Evolutionary conservation across 1,140 invertebrate species (phyloP).

Genomic region (Laupala kohalensis): DNA sequence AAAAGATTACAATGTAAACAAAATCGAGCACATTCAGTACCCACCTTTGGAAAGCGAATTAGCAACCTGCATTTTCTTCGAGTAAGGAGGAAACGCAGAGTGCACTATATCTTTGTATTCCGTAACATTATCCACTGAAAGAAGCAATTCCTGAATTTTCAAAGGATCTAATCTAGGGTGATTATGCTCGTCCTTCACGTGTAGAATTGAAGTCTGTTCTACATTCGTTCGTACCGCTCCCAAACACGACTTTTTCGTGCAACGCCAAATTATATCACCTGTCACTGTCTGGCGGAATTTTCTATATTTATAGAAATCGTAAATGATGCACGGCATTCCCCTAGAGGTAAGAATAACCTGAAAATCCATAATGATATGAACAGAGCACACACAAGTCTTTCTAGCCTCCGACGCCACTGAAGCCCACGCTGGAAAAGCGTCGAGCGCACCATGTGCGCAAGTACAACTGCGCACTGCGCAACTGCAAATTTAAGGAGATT

Average conservation of each 20-base stretch:
- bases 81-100: not conserved
- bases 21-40: no score
- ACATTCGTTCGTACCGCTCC: constrained; percentile 1
- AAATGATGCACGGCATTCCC: constrained; percentile 3
- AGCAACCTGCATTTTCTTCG: not conserved
- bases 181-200: constrained; percentile 1
- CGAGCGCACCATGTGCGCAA: not conserved
- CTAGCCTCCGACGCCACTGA: not conserved
- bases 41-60: not conserved
- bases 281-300: constrained; percentile 1
- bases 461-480: not conserved
- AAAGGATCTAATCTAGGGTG: not conserved
- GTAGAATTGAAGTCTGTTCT: not conserved
- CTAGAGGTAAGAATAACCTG: constrained; percentile 1
- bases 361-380: not conserved
- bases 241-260: constrained; percentile 5
- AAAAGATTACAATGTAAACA: no score
- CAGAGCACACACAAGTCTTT: not conserved
- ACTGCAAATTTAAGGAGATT: not conserved
- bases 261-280: constrained; percentile 5
- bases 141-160: not conserved
- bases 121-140: not conserved
- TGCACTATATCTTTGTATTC: not conserved
- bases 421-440: not conserved
- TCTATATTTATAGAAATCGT: not conserved